These are phyloP conservation scores for Umimayanthus kanabou DNA, from an alignment of 92 coral and sea anemone species.

Conservation along the genomic window DNA sequence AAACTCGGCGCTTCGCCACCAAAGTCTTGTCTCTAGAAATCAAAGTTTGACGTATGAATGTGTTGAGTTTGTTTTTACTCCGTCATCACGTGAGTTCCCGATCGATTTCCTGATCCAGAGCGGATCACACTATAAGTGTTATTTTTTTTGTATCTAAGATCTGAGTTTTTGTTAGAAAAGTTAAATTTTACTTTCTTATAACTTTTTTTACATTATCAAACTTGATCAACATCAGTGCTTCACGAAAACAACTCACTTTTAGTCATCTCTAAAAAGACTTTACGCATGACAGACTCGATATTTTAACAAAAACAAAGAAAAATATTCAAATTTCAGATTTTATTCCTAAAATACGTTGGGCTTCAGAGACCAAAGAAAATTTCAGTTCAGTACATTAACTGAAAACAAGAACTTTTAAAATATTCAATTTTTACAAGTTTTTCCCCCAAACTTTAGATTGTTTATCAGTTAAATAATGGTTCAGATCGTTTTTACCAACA, in stretches of 20 bases:
- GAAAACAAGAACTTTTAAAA: too few species aligned
- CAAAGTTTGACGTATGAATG: not conserved
- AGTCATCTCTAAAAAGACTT: not conserved
- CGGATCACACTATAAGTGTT: not conserved
- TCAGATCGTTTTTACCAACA: too few species aligned
- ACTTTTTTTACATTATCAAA: not conserved
- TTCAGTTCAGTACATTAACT: not conserved
- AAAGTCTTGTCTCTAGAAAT: slow-evolving; percentile 11
- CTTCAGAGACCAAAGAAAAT: not conserved
- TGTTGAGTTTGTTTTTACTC: slow-evolving; percentile 16
- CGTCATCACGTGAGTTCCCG: slow-evolving; percentile 26
- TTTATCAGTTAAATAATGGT: too few species aligned
- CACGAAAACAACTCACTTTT: not conserved
- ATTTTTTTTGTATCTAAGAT: not conserved
- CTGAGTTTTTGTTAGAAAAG: not conserved
- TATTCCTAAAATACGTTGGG: not conserved
- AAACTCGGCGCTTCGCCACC: not conserved
- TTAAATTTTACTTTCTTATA: not conserved
- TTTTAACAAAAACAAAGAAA: not conserved
- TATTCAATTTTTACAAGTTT: too few species aligned
- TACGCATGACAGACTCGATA: not conserved
- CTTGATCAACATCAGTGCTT: not conserved
- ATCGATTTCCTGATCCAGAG: slow-evolving; percentile 29
- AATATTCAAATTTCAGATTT: not conserved
- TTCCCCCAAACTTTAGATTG: too few species aligned